Conservation (phyloP, 2,888 invertebrate genomes). For the Agonopterix subpropinquella region DNA sequence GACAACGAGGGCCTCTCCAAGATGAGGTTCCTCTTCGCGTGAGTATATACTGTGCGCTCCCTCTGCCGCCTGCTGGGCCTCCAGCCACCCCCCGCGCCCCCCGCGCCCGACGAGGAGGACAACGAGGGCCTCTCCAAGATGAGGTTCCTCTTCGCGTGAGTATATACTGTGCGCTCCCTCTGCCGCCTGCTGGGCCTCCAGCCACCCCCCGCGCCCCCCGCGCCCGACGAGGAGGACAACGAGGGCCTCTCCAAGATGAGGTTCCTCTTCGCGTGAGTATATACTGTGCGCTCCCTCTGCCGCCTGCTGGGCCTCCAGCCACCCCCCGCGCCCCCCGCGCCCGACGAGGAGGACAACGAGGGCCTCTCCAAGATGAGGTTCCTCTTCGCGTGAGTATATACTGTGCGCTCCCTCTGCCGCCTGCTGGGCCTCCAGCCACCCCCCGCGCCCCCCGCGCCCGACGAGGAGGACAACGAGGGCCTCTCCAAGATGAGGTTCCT, state of each 20-base stretch:
- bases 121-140: constrained; percentile 79
- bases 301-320: constrained; percentile 80
- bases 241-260: constrained; percentile 81
- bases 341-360: constrained; percentile 70
- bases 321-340: constrained; percentile 46
- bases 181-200: constrained; percentile 84
- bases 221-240: constrained; percentile 65
- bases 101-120: constrained; percentile 63
- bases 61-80: constrained; percentile 85
- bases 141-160: constrained; percentile 85
- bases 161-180: constrained; percentile 83
- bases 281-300: constrained; percentile 85
- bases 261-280: constrained; percentile 85
- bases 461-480: constrained; percentile 71
- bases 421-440: constrained; percentile 79
- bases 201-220: constrained; percentile 48
- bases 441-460: constrained; percentile 48
- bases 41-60: too few species aligned
- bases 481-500: constrained; percentile 84
- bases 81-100: constrained; percentile 60
- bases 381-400: constrained; percentile 83
- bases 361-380: constrained; percentile 84
- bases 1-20: constrained; percentile 79
- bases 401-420: constrained; percentile 85
- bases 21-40: constrained; percentile 85